These are phyloP conservation scores for Drosophila kanekoi DNA, from an alignment of 2,888 invertebrate species.

Conservation along the genomic window DNA sequence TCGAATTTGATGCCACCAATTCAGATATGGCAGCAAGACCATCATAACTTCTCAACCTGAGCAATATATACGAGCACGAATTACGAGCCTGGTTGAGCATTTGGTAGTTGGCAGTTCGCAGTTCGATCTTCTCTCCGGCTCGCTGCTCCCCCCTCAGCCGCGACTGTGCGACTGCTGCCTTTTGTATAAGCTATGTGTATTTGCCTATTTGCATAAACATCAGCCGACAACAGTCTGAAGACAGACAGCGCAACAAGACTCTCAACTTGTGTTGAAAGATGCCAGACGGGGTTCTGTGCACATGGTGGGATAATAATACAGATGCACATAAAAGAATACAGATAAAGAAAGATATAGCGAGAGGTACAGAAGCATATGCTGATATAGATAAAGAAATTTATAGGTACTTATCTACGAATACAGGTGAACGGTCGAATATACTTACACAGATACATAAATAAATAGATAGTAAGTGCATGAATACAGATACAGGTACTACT, in stretches of 20 bases:
- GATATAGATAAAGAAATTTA: neutral
- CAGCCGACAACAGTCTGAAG: conserved; percentile 23
- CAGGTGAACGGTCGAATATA: neutral
- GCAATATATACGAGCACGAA: conserved; percentile 48
- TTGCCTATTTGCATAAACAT: conserved; percentile 70
- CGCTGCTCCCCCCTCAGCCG: neutral
- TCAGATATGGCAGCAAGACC: conserved; percentile 23
- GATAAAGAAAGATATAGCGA: neutral
- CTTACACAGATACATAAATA: neutral
- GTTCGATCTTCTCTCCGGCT: conserved; percentile 18
- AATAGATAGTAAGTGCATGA: neutral
- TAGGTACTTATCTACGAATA: neutral
- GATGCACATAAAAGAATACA: conserved; percentile 1
- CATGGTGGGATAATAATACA: neutral
- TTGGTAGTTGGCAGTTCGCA: conserved; percentile 33
- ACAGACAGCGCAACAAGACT: conserved; percentile 15
- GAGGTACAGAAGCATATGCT: neutral
- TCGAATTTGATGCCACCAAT: conserved; percentile 49
- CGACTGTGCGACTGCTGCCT: conserved; percentile 7
- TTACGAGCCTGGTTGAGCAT: conserved; percentile 47
- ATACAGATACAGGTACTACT: neutral
- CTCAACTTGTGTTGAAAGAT: conserved; percentile 7
- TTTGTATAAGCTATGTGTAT: conserved; percentile 30
- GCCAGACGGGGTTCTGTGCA: conserved; percentile 3
- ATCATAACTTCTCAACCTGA: conserved; percentile 35